Evolutionary conservation across 2,113 vertebrate genomes (phyloP).

Genomic region (Ploceus nigricollis): DNA sequence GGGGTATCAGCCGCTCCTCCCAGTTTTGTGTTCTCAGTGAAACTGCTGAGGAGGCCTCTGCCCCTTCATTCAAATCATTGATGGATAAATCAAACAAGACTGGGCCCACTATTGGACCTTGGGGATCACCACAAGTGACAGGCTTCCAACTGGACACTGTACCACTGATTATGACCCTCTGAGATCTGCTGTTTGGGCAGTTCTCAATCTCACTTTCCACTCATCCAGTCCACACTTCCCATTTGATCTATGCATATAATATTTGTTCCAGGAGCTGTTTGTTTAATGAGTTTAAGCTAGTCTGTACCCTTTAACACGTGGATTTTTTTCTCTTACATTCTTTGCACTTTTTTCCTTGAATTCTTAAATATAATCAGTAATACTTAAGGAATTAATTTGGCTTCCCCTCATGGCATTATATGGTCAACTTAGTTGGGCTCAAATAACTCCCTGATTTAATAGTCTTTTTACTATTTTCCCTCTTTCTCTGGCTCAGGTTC

Average conservation of each 20-base stretch:
- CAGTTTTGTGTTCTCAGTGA: not conserved
- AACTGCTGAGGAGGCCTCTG: not conserved
- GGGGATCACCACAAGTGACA: accelerated
- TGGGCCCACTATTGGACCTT: not conserved
- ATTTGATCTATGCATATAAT: no score
- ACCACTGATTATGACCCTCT: not conserved
- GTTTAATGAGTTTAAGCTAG: no score
- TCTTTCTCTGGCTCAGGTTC: not conserved
- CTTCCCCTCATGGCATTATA: not conserved
- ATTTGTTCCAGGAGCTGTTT: no score
- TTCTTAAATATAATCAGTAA: not conserved
- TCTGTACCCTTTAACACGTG: not conserved
- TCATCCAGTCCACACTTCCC: not conserved
- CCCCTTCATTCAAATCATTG: not conserved
- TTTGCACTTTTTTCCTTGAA: not conserved
- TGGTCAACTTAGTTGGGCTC: not conserved
- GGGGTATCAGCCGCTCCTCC: not conserved
- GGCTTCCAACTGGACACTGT: not conserved
- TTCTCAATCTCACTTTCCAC: not conserved
- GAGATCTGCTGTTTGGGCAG: not conserved
- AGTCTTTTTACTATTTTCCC: not conserved
- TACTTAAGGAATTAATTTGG: not conserved
- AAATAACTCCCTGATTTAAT: not conserved
- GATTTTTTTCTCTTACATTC: not conserved
- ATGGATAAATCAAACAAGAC: not conserved